These are phyloP conservation scores for Drosophila jambulina DNA, from an alignment of 1,140 invertebrate species.

Conservation along the genomic window DNA sequence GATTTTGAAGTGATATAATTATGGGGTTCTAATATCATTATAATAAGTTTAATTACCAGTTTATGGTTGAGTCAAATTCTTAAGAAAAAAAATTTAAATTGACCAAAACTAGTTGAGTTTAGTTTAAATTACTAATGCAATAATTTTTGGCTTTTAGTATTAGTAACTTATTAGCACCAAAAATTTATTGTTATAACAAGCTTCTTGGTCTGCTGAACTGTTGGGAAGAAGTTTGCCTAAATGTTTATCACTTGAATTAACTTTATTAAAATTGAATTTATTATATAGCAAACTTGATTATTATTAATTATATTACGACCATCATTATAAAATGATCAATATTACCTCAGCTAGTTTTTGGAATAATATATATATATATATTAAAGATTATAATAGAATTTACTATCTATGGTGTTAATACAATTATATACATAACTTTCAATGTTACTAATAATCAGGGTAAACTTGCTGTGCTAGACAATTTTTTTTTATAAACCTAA, in stretches of 20 bases:
- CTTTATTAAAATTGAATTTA: no score
- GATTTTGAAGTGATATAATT: background rate
- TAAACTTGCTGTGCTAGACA: no score
- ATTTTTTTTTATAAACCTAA: no score
- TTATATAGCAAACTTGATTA: background rate
- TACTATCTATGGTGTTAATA: no score
- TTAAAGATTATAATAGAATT: no score
- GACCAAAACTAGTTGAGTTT: background rate
- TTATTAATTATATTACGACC: background rate
- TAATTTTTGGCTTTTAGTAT: no score
- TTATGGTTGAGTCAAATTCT: no score
- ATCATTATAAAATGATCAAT: background rate
- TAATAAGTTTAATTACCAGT: background rate
- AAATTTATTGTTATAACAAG: constrained; percentile 9
- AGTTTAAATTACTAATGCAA: background rate
- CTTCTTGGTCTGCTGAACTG: background rate
- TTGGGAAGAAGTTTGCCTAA: background rate
- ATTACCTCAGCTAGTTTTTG: background rate
- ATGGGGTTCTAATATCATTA: background rate
- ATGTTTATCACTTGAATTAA: background rate
- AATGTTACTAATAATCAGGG: no score
- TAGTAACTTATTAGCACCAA: background rate
- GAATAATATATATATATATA: no score
- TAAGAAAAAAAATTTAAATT: background rate
- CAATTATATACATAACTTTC: no score